Evolutionary conservation across 1,140 invertebrate genomes (phyloP).

Genomic region (Achroia grisella): DNA sequence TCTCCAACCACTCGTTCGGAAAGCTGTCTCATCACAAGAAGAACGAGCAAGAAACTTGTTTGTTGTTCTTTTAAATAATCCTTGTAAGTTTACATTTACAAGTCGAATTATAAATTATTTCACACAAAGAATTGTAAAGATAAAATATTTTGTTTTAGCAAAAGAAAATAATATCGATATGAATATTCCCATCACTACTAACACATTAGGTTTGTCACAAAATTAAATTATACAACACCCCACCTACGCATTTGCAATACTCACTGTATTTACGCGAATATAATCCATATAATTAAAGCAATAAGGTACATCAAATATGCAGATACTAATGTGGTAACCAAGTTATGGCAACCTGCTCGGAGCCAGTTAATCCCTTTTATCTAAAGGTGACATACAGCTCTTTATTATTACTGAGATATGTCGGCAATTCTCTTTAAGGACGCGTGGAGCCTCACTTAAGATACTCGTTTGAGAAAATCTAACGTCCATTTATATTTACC

Average conservation of each 20-base stretch:
- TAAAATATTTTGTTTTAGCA: neutral
- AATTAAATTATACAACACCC: constrained; percentile 68
- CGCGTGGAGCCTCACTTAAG: neutral
- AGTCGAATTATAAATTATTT: no score
- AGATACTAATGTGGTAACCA: constrained; percentile 1
- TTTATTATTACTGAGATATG: constrained; percentile 66
- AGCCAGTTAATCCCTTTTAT: constrained; percentile 65
- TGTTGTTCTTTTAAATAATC: no score
- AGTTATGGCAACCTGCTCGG: constrained; percentile 55
- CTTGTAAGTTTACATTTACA: no score
- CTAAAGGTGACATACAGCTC: constrained; percentile 62
- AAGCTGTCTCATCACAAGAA: no score
- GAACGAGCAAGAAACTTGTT: no score
- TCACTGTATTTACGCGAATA: constrained; percentile 1
- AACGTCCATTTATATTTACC: constrained; percentile 2
- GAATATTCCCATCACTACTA: constrained; percentile 26
- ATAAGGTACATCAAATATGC: constrained; percentile 14
- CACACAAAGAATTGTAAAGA: no score
- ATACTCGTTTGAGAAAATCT: neutral
- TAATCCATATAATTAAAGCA: constrained; percentile 4
- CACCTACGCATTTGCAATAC: constrained; percentile 62
- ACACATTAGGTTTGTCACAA: constrained; percentile 56
- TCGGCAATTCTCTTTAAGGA: constrained; percentile 42
- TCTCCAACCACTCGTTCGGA: no score
- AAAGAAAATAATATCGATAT: neutral